Evolutionary conservation across 1,140 invertebrate species (phyloP).

Genomic region (Bombus impatiens): DNA sequence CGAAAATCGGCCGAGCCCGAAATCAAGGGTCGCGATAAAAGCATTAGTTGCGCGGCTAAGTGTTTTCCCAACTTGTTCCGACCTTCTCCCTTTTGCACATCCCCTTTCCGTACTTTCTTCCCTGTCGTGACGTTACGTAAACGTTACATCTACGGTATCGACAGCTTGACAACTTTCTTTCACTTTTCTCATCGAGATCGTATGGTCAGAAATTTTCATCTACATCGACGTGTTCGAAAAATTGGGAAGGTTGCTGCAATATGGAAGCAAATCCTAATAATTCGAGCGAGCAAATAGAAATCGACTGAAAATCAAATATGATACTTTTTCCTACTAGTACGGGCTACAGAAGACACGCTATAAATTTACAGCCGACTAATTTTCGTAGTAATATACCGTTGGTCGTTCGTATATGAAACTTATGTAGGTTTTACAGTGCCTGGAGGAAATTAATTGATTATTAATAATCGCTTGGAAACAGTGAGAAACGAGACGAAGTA

Average conservation of each 20-base stretch:
- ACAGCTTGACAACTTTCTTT: constrained; percentile 50
- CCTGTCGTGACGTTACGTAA: constrained; percentile 40
- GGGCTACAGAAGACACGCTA: no score
- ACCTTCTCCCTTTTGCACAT: constrained; percentile 16
- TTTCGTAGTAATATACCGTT: no score
- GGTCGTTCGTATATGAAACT: no score
- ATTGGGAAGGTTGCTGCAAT: accelerated
- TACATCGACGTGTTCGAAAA: neutral
- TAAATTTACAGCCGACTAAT: no score
- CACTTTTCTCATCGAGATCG: neutral
- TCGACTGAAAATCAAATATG: no score
- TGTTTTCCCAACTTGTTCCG: constrained; percentile 73
- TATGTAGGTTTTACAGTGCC: no score
- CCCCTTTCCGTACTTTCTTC: constrained; percentile 46
- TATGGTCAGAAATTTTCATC: neutral
- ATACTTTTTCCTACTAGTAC: no score
- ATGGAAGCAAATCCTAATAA: no score
- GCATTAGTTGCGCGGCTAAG: constrained; percentile 73
- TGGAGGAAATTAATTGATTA: no score
- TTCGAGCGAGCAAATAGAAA: no score
- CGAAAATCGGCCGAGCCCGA: constrained; percentile 59
- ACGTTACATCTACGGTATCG: constrained; percentile 61
- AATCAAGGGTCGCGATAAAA: constrained; percentile 76
- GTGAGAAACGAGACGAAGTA: neutral
- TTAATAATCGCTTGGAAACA: neutral